Base-by-base conservation (phyloP, 2,888 invertebrate species). In the Tachina grossa region DNA sequence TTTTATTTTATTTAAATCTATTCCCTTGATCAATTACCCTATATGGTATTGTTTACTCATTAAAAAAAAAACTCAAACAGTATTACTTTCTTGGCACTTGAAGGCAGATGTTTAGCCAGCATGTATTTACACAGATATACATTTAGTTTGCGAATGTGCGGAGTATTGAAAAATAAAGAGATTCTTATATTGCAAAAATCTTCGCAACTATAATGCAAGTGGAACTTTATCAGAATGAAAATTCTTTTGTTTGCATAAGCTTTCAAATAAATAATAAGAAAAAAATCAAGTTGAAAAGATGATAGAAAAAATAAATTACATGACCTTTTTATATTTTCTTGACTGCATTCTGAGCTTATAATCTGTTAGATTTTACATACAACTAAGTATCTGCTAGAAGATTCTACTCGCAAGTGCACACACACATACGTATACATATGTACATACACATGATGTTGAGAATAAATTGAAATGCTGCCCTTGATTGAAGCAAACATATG, bases 261-360 rank as follows among this genome's bases (percentile, higher is more conserved):
- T 81, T 77, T 75, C 57, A 51, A 8, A 19, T 16, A 72, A 79
- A 61, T 19, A 61, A 51, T 10, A 53, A 49, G n/a, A 9, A 41
- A 8, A 31, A 57, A 14, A 19, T 22, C 14, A n/a, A n/a, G 31
- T 5, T 10, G 6, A 45, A 14, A 66, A 11, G 49, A 55, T n/a
- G 51, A 55, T 61, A 47, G n/a, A 57, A 85, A 71, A 75, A 71
- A 66, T 51, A 74, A 74, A 43, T 75, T 66, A 66, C 72, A 85
- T 85, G 85, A 85, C 85, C 85, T 85, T 80, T 75, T 83, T 76
- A 74, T 78, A 79, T 83, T 66, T 76, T 79, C 71, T 79, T 76
- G 82, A 83, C 69, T 85, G 75, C 85, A 85, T 72, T 66, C 75
- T 68, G 55, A 80, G 83, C 85, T 76, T 80, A 83, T 83, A 83